Evolutionary conservation across 2,888 invertebrate genomes (phyloP).

Genomic region (Cheilosia variabilis): DNA sequence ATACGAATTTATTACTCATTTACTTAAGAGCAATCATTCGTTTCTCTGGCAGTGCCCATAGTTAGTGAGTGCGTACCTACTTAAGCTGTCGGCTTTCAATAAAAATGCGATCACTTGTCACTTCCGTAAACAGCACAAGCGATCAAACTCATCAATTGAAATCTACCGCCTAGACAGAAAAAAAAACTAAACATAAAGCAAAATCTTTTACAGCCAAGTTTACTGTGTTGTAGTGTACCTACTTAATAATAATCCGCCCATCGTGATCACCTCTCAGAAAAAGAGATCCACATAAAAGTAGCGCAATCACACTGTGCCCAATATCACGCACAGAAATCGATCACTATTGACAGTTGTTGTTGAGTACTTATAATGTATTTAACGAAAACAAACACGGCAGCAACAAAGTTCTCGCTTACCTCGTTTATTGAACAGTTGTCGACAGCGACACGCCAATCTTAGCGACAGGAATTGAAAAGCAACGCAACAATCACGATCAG

Average conservation of each 20-base stretch:
- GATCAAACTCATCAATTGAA: neutral
- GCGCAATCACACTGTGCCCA: constrained; percentile 45
- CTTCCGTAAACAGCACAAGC: constrained; percentile 2
- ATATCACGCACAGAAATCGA: constrained; percentile 26
- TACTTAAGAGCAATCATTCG: too few relatives aligned
- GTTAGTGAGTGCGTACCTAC: neutral
- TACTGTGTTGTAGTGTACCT: neutral
- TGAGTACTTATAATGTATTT: too few relatives aligned
- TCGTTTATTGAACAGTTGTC: constrained; percentile 6
- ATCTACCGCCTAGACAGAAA: neutral
- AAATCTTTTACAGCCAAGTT: neutral
- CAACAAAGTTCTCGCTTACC: constrained; percentile 35
- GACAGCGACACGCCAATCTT: constrained; percentile 12
- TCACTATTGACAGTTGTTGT: constrained; percentile 3
- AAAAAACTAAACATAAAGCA: neutral
- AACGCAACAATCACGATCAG: constrained; percentile 33
- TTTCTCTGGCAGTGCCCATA: too few relatives aligned
- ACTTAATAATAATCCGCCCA: neutral
- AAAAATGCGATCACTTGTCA: constrained; percentile 28
- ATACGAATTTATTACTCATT: too few relatives aligned
- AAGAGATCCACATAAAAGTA: constrained; percentile 40
- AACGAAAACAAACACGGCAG: constrained; percentile 9
- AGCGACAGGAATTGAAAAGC: constrained; percentile 22
- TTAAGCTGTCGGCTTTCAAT: neutral
- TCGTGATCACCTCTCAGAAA: constrained; percentile 22